Evolutionary conservation across 2,888 invertebrate species (phyloP), one percentile per base, ranked within the genome.

Genomic region (Andrena minutula): DNA sequence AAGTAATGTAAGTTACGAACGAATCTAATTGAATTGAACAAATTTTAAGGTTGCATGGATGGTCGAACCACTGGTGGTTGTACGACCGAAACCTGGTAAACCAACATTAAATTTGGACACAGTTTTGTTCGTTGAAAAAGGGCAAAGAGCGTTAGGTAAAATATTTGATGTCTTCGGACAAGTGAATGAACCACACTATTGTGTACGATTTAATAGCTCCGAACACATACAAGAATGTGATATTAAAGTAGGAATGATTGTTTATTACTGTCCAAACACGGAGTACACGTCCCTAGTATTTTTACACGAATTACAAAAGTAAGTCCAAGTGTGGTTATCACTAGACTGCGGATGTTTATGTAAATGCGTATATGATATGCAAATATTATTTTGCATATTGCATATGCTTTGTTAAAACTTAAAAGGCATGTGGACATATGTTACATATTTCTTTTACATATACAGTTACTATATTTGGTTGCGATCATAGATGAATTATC

Each of bases 141-240:
- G 98, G 3, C 95, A 96, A 82, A 95, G 95, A 87, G 95, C 97
- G 10, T 94, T 98, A 4, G 97, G 97, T 7, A 96, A 96, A 93
- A 96, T 99, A 66, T 98, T 98, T 94, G 99, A 99, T 95, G 98
- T 99, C 0, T 96, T 99, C 92, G 99, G 99, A 16, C 97, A 96
- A 68, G 97, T 99, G 0, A 95, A 95, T 0, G 96, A 97, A 88
- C 99, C 99, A 0, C 95, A 97, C 87, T 99, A 99, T 94, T 97
- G 97, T 87, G 96, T 99, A n/a, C 95, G 99, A 2, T 99, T 99
- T 94, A 99, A 98, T 94, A 96, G 96, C 0, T 93, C 94, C 12
- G 95, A 97, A 71, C 97, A 99, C 91, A 97, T 98, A 70, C 93
- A 95, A 64, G 95, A 96, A 61, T 95, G 95, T 82, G 96, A 96